Evolutionary conservation across 1,140 invertebrate genomes (phyloP), one percentile per base, ranked within the genome.

Genomic region (Musca domestica): DNA sequence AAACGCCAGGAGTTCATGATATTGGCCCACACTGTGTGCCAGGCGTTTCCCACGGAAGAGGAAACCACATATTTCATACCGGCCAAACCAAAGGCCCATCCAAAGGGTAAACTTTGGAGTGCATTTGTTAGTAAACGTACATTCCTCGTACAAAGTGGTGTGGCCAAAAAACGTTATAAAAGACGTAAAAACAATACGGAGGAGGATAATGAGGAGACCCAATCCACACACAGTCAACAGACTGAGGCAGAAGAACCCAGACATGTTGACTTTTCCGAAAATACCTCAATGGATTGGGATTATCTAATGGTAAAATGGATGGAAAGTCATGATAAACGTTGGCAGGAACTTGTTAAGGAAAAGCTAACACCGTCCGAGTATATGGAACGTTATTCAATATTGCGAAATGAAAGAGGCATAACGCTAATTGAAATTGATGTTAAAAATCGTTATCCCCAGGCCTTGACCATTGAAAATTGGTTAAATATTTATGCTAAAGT

Each of bases 351-450:
- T 3, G 1, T 56, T 12, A 56, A 56, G n/a, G 22, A 25, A 15
- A 56, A 56, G 27, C 2, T 56, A 25, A 15, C 12, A 14, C 52
- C 52, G 4, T 14, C 22, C 2, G 52, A 56, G 12, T 56, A 56
- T 25, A 22, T 56, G 52, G 25, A 23, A 14, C 22, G 25, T 15
- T 56, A 56, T 56, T 56, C 52, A 2, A 56, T 56, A 56, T 56
- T 56, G 22, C 3, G 14, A n/a, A 4, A 6, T 25, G 12, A 25
- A 15, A 12, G 10, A 15, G 52, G 22, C 19, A 56, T 56, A 15
- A 25, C 22, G 1, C n/a, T 56, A 25, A 56, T 56, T 22, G 22
- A 56, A 27, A 56, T 56, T 25, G 52, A 56, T 56, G 52, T 56
- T 3, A 56, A 56, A 25, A 56, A 25, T 56, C 14, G 22, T 15